Percentiles rank a stretch among this genome's conserved stretches.
These are phyloP conservation scores for Dryadula phaetusa DNA, from an alignment of 2,888 invertebrate species.

Conservation along the genomic window DNA sequence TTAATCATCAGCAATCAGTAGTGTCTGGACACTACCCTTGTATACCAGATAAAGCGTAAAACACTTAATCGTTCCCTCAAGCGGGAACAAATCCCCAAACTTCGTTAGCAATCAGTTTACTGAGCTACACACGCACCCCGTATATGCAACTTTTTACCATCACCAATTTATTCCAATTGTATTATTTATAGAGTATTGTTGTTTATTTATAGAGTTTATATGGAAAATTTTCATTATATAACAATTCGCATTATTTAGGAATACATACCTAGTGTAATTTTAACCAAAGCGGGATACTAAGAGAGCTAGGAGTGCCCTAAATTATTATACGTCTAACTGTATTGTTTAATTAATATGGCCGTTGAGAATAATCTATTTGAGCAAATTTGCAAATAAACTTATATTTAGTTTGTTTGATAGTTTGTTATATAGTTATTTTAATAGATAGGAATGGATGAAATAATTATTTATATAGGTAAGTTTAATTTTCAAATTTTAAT, in stretches of 20 bases:
- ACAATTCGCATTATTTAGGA: constrained; percentile 5
- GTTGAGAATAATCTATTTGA: constrained; percentile 22
- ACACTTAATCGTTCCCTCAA: too few species aligned
- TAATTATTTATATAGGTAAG: too few species aligned
- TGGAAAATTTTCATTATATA: neutral
- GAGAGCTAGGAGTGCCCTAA: neutral
- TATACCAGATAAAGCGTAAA: too few species aligned
- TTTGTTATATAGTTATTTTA: too few species aligned
- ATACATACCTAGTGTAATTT: constrained; percentile 2
- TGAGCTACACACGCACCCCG: too few species aligned
- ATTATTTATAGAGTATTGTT: neutral
- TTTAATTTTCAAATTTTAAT: too few species aligned
- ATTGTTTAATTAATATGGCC: constrained; percentile 24
- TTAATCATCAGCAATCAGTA: too few species aligned
- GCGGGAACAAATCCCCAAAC: too few species aligned
- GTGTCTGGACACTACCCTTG: too few species aligned
- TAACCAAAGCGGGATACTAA: constrained; percentile 11
- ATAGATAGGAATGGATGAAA: neutral
- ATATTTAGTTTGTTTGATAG: constrained; percentile 1
- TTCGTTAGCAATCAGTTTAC: too few species aligned
- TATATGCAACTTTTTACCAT: too few species aligned
- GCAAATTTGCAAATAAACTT: constrained; percentile 19
- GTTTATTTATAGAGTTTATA: neutral
- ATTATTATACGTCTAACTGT: constrained; percentile 21
- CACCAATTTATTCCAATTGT: too few species aligned